Percentiles rank a stretch among this genome's conserved stretches.
Conservation (phyloP, 1,140 invertebrate genomes). For the Argopecten irradians region DNA sequence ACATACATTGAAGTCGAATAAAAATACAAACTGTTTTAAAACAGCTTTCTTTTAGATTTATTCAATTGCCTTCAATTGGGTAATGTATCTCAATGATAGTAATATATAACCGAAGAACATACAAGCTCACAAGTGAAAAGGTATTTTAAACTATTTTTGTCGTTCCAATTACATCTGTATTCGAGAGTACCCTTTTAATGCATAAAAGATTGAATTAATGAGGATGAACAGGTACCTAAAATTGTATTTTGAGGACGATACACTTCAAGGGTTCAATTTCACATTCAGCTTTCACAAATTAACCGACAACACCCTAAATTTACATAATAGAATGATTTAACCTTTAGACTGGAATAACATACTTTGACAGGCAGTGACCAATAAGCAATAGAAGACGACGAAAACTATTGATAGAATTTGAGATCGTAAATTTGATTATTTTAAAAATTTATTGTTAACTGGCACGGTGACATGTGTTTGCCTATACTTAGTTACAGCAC, state of each 20-base stretch:
- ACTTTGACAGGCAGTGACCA: constrained; percentile 8
- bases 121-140: background rate
- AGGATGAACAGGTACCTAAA: background rate
- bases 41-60: background rate
- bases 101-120: background rate
- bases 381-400: background rate
- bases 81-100: constrained; percentile 2
- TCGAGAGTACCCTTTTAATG: background rate
- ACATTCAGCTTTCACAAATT: constrained; percentile 9
- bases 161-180: constrained; percentile 16
- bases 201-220: background rate
- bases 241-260: background rate
- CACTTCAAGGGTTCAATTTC: background rate
- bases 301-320: constrained; percentile 15
- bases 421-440: constrained; percentile 14
- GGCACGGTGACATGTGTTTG: background rate
- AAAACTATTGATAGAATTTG: background rate
- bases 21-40: background rate
- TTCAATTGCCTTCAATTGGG: background rate
- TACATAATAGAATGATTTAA: background rate
- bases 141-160: constrained; percentile 4
- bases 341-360: background rate
- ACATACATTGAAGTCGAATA: background rate
- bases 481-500: background rate
- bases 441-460: background rate